Evolutionary conservation across 2,888 invertebrate species (phyloP).

Genomic region (Drosophila kokeensis): DNA sequence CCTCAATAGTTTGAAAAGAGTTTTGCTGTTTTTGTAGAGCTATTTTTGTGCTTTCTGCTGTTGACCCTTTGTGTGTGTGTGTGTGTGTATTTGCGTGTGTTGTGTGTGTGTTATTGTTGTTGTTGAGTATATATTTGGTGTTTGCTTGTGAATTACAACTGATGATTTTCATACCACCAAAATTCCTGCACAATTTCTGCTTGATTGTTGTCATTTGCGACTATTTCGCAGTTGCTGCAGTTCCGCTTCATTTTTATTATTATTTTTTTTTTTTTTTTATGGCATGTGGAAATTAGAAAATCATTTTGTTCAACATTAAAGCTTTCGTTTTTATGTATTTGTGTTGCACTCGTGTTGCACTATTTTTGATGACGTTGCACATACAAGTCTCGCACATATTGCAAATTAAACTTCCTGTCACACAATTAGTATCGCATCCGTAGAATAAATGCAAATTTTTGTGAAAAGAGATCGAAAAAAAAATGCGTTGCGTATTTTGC

Average conservation of each 20-base stretch:
- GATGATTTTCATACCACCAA: constrained; percentile 54
- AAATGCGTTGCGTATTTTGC: constrained; percentile 31
- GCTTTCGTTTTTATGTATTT: constrained; percentile 26
- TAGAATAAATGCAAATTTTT: constrained; percentile 38
- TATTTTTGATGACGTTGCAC: constrained; percentile 8
- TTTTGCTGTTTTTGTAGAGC: constrained; percentile 34
- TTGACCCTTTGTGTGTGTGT: constrained; percentile 13
- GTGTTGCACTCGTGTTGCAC: constrained; percentile 11
- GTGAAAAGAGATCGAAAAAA: constrained; percentile 33
- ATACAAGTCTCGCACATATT: constrained; percentile 44
- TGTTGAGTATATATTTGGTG: constrained; percentile 8
- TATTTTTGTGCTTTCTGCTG: constrained; percentile 21
- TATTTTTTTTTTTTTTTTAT: constrained; percentile 45
- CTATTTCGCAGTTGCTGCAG: constrained; percentile 33
- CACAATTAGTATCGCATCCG: constrained; percentile 54
- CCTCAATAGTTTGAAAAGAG: constrained; percentile 11
- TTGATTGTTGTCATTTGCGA: constrained; percentile 41
- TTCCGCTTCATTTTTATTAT: constrained; percentile 17
- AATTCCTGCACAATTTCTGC: constrained; percentile 13
- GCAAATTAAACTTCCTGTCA: constrained; percentile 76
- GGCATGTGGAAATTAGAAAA: constrained; percentile 74
- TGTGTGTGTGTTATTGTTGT: too few relatives aligned
- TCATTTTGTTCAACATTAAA: constrained; percentile 59
- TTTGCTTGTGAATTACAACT: constrained; percentile 62
- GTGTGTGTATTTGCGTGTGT: constrained; percentile 10